Conservation (phyloP, 2,888 invertebrate species). For the Sinopyrophorus schimmeli region DNA sequence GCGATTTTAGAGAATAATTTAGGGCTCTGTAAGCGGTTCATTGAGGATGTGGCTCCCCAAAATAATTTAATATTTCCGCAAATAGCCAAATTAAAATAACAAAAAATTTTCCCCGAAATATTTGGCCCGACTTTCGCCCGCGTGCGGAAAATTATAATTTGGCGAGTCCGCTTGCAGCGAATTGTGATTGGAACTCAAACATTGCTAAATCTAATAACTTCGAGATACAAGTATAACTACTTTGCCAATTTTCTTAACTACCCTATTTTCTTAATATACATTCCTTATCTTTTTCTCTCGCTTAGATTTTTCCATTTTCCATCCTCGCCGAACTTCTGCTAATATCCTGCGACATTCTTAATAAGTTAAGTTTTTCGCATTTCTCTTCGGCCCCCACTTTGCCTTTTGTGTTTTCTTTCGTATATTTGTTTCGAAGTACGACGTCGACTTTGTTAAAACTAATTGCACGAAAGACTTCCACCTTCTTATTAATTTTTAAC, state of each 20-base stretch:
- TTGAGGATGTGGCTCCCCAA: too few relatives aligned
- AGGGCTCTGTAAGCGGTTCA: too few relatives aligned
- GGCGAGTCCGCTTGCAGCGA: slow-evolving; percentile 33
- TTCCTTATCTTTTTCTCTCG: slow-evolving; percentile 37
- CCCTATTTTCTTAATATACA: slow-evolving; percentile 52
- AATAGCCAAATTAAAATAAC: too few relatives aligned
- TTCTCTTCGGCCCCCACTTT: slow-evolving; percentile 44
- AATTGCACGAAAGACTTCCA: slow-evolving; percentile 39
- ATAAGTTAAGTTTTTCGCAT: slow-evolving; percentile 54
- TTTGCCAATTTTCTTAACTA: slow-evolving; percentile 53
- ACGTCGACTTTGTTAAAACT: slow-evolving; percentile 48
- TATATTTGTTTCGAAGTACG: slow-evolving; percentile 44
- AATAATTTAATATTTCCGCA: too few relatives aligned
- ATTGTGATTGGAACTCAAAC: slow-evolving; percentile 39
- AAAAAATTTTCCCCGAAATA: too few relatives aligned
- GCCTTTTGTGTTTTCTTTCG: slow-evolving; percentile 42
- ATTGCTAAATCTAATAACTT: slow-evolving; percentile 50
- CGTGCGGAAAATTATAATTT: too few relatives aligned
- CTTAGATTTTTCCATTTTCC: slow-evolving; percentile 24
- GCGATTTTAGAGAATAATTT: too few relatives aligned
- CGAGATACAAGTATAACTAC: slow-evolving; percentile 50
- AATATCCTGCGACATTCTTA: slow-evolving; percentile 52
- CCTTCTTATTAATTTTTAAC: too few relatives aligned
- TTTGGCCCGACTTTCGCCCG: too few relatives aligned
- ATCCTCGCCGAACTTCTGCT: slow-evolving; percentile 41